These are phyloP conservation scores for Callithrix jacchus DNA, from an alignment of 2,113 vertebrate genomes.

Conservation along the genomic window DNA sequence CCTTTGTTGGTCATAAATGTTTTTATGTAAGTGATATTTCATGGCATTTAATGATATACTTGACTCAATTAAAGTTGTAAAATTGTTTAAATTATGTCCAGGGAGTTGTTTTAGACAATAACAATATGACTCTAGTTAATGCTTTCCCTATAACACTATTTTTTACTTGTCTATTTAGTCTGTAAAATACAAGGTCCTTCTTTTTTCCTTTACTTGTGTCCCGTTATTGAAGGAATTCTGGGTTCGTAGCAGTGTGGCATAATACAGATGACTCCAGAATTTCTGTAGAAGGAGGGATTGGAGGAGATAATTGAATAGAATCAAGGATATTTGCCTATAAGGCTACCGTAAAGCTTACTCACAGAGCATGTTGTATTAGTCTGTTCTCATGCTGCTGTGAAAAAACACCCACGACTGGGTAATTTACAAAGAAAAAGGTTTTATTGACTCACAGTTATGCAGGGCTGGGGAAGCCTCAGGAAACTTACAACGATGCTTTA, in stretches of 20 bases:
- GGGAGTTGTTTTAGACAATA: neutral
- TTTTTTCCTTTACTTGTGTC: neutral
- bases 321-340: accelerated
- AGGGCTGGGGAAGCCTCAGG: too few species aligned
- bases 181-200: neutral
- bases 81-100: neutral
- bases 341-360: neutral
- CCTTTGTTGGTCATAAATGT: neutral
- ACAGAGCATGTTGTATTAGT: neutral
- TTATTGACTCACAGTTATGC: too few species aligned
- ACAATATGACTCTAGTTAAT: neutral
- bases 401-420: too few species aligned
- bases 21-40: neutral
- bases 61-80: neutral
- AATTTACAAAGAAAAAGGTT: too few species aligned
- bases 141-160: neutral
- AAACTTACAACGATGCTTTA: too few species aligned
- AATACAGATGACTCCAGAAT: neutral
- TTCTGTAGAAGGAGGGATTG: neutral
- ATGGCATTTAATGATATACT: neutral
- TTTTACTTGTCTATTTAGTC: neutral
- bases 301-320: neutral
- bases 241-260: neutral
- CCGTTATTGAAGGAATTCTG: neutral
- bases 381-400: too few species aligned